Evolutionary conservation across 1,140 invertebrate species (phyloP).

Genomic region (Drosophila bipectinata): DNA sequence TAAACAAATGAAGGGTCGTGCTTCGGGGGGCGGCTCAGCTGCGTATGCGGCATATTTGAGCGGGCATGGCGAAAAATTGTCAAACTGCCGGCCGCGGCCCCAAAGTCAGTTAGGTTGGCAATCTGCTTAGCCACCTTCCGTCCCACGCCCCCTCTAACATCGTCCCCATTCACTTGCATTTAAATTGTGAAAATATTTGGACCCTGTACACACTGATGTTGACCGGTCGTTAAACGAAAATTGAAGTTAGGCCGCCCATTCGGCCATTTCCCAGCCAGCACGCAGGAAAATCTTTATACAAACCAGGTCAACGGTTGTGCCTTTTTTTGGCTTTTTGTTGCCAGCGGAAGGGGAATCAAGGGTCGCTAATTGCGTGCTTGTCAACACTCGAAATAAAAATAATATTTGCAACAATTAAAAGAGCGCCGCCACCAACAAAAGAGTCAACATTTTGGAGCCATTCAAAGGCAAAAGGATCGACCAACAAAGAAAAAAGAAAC

Average conservation of each 20-base stretch:
- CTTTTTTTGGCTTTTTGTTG: neutral
- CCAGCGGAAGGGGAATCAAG: neutral
- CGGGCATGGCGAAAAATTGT: conserved; percentile 72
- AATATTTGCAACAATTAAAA: conserved; percentile 80
- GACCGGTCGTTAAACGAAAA: conserved; percentile 56
- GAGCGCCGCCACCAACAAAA: conserved; percentile 41
- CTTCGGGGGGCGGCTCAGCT: conserved; percentile 59
- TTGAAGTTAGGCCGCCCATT: conserved; percentile 54
- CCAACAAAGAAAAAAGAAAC: conserved; percentile 15
- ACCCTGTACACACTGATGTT: conserved; percentile 14
- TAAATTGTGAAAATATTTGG: conserved; percentile 81
- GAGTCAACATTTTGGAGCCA: conserved; percentile 29
- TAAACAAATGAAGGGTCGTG: conserved; percentile 71
- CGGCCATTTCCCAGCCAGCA: conserved; percentile 7
- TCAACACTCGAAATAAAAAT: conserved; percentile 69
- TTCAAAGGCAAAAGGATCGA: conserved; percentile 25
- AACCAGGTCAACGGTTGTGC: conserved; percentile 31
- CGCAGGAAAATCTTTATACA: conserved; percentile 45
- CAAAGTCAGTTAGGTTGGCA: conserved; percentile 71
- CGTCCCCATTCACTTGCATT: conserved; percentile 52
- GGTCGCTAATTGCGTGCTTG: conserved; percentile 66
- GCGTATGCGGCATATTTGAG: conserved; percentile 74
- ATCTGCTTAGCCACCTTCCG: conserved; percentile 61
- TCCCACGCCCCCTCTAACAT: neutral
- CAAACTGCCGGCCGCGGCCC: conserved; percentile 69